These are phyloP conservation scores for Microchirus variegatus DNA, from an alignment of 2,797 vertebrate genomes.

Conservation along the genomic window DNA sequence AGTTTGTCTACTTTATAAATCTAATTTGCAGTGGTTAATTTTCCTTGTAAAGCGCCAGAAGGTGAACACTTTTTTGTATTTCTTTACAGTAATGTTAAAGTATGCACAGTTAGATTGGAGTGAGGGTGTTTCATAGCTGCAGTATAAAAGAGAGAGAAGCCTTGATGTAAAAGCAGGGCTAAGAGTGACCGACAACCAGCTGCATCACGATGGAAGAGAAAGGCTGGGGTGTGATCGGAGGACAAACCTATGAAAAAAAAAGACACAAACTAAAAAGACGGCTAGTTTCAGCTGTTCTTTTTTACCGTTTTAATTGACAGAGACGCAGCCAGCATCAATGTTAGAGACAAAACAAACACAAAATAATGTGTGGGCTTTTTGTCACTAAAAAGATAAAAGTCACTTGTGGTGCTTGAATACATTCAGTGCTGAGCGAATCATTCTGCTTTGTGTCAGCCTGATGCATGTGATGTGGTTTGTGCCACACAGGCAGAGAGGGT, in stretches of 20 bases:
- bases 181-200: slow-evolving; percentile 28
- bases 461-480: slow-evolving; percentile 56
- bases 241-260: slow-evolving; percentile 41
- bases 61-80: slow-evolving; percentile 23
- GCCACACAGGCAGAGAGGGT: slow-evolving; percentile 52
- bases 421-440: slow-evolving; percentile 70
- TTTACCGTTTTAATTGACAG: slow-evolving; percentile 40
- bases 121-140: slow-evolving; percentile 39
- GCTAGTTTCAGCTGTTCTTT: slow-evolving; percentile 30
- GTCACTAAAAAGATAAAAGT: slow-evolving; percentile 62
- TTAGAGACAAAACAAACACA: slow-evolving; percentile 39
- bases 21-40: slow-evolving; percentile 55
- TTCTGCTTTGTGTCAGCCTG: slow-evolving; percentile 38
- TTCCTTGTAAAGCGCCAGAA: slow-evolving; percentile 39
- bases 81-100: slow-evolving; percentile 73
- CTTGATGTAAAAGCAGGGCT: slow-evolving; percentile 35
- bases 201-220: slow-evolving; percentile 30
- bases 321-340: slow-evolving; percentile 37
- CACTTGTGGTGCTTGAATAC: slow-evolving; percentile 81
- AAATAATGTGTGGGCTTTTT: slow-evolving; percentile 31
- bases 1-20: slow-evolving; percentile 13
- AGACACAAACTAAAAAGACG: slow-evolving; percentile 55
- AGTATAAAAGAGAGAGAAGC: slow-evolving; percentile 30
- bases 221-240: slow-evolving; percentile 30
- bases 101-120: slow-evolving; percentile 58